A percentile compares a stretch with the other conserved stretches of the same genome.
Conservation (phyloP, 2,113 vertebrate species). For the Lophius piscatorius region DNA sequence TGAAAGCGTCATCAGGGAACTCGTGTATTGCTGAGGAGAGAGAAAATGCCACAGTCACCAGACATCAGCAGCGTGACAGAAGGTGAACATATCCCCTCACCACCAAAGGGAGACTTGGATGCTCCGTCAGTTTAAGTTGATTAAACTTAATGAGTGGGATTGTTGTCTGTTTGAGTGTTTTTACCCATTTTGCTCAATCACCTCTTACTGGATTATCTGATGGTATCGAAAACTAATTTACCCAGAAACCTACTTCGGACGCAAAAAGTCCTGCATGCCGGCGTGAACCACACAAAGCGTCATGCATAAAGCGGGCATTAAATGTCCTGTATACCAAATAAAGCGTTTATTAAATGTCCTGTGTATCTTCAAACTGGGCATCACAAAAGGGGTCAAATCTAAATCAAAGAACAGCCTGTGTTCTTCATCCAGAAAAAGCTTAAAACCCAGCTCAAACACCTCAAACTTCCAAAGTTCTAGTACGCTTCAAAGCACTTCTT, state of each 20-base stretch:
- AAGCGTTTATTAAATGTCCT: not conserved
- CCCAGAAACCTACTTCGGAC: no score
- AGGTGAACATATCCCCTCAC: slow-evolving; percentile 17
- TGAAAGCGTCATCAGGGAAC: slow-evolving; percentile 94
- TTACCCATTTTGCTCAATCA: no score
- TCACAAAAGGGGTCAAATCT: slow-evolving; percentile 1
- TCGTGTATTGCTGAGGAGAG: slow-evolving; percentile 89
- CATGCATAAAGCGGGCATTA: no score
- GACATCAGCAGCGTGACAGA: slow-evolving; percentile 39
- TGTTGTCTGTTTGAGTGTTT: no score
- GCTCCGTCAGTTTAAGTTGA: no score
- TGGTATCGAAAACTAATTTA: no score
- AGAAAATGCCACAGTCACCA: slow-evolving; percentile 61
- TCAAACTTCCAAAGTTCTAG: slow-evolving; percentile 1
- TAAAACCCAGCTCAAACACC: not conserved
- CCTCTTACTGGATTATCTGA: no score
- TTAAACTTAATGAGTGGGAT: no score
- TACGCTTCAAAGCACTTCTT: slow-evolving; percentile 7
- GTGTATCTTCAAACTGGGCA: not conserved
- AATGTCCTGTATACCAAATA: no score
- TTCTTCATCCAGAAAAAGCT: slow-evolving; percentile 5
- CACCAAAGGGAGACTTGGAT: not conserved
- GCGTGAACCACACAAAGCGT: no score
- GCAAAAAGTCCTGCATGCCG: no score
- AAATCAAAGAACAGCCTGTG: slow-evolving; percentile 29